These are phyloP conservation scores for Oedothorax gibbosus DNA, from an alignment of 1,140 invertebrate species.

Conservation along the genomic window DNA sequence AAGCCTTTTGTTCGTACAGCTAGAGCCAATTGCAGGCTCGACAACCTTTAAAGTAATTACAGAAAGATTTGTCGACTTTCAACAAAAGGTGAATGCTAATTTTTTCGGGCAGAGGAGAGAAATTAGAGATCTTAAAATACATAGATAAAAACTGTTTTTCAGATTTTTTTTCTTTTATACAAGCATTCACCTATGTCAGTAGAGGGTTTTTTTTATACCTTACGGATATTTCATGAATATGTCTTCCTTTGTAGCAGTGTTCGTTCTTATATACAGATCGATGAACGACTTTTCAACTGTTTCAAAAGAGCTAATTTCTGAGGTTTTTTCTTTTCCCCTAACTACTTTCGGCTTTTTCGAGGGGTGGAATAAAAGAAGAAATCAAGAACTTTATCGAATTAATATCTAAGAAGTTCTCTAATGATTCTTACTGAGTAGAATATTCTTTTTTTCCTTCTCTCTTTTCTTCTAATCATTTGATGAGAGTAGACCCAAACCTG, in stretches of 20 bases:
- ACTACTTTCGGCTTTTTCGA: neutral
- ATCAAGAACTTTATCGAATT: conserved; percentile 32
- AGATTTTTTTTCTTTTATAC: conserved; percentile 25
- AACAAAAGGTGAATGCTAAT: conserved; percentile 43
- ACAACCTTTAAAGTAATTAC: conserved; percentile 40
- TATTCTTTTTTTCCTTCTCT: neutral
- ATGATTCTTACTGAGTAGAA: conserved; percentile 28
- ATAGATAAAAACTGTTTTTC: conserved; percentile 26
- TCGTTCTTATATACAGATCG: conserved; percentile 28
- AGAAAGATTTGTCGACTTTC: conserved; percentile 49
- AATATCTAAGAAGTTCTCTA: conserved; percentile 17
- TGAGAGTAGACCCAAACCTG: conserved; percentile 24
- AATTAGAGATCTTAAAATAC: conserved; percentile 39
- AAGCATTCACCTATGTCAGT: conserved; percentile 27
- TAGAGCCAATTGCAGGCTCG: conserved; percentile 27
- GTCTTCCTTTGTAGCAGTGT: neutral
- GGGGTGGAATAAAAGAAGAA: neutral
- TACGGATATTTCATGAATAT: neutral
- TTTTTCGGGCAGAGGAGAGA: conserved; percentile 4
- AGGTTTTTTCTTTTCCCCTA: conserved; percentile 29
- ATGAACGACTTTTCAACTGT: conserved; percentile 32
- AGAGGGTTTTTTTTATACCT: neutral
- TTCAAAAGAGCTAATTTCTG: conserved; percentile 42
- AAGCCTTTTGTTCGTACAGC: conserved; percentile 28
- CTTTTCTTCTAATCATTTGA: conserved; percentile 33